These are phyloP conservation scores for Macaca fascicularis DNA, from an alignment of 2,113 vertebrate species.

Conservation along the genomic window T2T-MFA8v1.1 NC_088378.1:121354001-121354500, in stretches of 20 bases:
- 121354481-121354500: not conserved
- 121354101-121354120: not conserved
- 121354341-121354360: not conserved
- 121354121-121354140: not conserved
- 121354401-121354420: not conserved
- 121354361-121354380: not conserved
- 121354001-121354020: not conserved
- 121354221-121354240: too few species aligned
- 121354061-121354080: not conserved
- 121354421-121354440: not conserved
- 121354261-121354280: not conserved
- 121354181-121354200: not conserved
- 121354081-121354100: not conserved
- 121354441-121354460: not conserved
- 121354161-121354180: not conserved
- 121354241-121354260: not conserved
- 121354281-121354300: not conserved
- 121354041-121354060: not conserved
- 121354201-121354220: not conserved
- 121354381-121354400: not conserved
- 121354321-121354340: not conserved
- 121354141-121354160: not conserved
- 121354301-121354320: not conserved
- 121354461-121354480: not conserved
- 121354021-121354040: not conserved